Percentiles rank a stretch among this genome's conserved stretches.
Conservation (phyloP, 2,113 vertebrate species). For the Brachyhypopomus occidentalis region DNA sequence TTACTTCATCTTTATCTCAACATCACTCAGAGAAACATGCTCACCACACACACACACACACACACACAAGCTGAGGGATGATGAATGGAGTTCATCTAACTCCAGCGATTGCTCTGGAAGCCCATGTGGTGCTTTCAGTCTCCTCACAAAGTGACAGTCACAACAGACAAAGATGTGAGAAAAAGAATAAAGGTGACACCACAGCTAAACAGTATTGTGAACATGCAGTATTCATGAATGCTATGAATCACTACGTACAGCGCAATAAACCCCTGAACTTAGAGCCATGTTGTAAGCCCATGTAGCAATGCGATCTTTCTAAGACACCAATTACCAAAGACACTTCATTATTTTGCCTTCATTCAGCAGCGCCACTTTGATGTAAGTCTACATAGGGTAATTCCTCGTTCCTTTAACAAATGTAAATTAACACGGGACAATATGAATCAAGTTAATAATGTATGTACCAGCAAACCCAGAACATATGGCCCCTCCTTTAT, state of each 20-base stretch:
- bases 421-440: slow-evolving; percentile 70
- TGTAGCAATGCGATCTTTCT: not conserved
- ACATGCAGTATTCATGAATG: not conserved
- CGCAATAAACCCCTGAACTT: not conserved
- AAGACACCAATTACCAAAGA: slow-evolving; percentile 53
- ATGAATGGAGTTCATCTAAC: slow-evolving; percentile 58
- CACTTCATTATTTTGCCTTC: slow-evolving; percentile 47
- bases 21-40: slow-evolving; percentile 35
- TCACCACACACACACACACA: slow-evolving; percentile 44
- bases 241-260: not conserved
- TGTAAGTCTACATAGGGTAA: slow-evolving; percentile 64
- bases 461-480: slow-evolving; percentile 61
- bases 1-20: slow-evolving; percentile 53
- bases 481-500: slow-evolving; percentile 70
- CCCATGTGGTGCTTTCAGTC: slow-evolving; percentile 56
- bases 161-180: slow-evolving; percentile 19
- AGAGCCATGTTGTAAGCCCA: not conserved
- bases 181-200: not conserved
- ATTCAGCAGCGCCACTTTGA: slow-evolving; percentile 50
- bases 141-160: slow-evolving; percentile 46
- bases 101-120: slow-evolving; percentile 50
- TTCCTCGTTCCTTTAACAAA: slow-evolving; percentile 69
- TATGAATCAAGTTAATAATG: slow-evolving; percentile 70
- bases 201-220: not conserved
- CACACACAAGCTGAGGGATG: slow-evolving; percentile 37